A percentile compares a stretch with the other conserved stretches of the same genome.
Evolutionary conservation across 2,888 invertebrate genomes (phyloP).

Genomic region (Dermolepida albohirtum): DNA sequence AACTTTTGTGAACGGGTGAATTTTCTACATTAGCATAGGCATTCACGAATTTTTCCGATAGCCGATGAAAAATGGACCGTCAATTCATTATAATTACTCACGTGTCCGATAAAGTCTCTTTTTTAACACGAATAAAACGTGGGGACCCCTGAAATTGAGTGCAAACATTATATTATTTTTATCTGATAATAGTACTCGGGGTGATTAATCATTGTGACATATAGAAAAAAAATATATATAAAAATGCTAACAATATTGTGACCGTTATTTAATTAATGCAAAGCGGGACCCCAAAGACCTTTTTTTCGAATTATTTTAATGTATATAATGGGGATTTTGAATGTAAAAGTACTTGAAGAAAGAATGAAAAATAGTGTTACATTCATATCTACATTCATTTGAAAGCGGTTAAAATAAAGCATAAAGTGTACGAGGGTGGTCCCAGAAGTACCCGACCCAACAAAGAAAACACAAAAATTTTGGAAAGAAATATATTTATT

Average conservation of each 20-base stretch:
- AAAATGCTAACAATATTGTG: conserved; percentile 10
- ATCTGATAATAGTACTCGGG: conserved; percentile 19
- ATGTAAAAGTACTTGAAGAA: too few species aligned
- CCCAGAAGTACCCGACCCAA: too few species aligned
- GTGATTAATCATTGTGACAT: conserved; percentile 32
- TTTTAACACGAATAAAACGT: conserved; percentile 24
- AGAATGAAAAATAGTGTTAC: too few species aligned
- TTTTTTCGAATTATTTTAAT: conserved; percentile 24
- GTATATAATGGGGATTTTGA: conserved; percentile 20
- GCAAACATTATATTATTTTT: conserved; percentile 25
- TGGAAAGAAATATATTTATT: too few species aligned
- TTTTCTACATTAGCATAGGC: conserved; percentile 1
- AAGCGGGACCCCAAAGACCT: conserved; percentile 1
- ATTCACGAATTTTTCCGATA: conserved; percentile 8
- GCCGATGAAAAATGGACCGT: not conserved
- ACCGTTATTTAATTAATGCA: conserved; percentile 25
- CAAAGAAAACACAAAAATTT: too few species aligned
- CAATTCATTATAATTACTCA: conserved; percentile 22
- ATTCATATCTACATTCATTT: too few species aligned
- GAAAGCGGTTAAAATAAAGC: too few species aligned
- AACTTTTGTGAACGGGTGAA: conserved; percentile 1
- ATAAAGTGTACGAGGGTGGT: too few species aligned
- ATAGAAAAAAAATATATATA: conserved; percentile 13
- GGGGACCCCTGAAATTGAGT: conserved; percentile 22
- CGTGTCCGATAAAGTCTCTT: conserved; percentile 15